Conservation (phyloP, 1,140 invertebrate genomes). For the Meloidogyne chitwoodi region DNA sequence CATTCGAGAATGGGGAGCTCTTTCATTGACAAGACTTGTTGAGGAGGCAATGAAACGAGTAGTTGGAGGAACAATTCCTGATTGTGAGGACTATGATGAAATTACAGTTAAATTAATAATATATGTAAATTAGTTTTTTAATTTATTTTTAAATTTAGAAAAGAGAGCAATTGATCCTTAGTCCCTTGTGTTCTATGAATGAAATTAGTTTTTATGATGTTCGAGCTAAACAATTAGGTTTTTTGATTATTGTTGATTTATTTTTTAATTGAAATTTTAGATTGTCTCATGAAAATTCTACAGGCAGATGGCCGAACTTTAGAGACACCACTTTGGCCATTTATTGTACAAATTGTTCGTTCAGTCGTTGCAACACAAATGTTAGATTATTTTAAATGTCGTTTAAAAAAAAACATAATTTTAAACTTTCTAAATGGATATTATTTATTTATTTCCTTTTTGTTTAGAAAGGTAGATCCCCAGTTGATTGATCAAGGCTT, state of each 20-base stretch:
- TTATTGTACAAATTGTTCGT: conserved; percentile 86
- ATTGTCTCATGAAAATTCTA: conserved; percentile 76
- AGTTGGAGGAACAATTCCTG: not conserved
- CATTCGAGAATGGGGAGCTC: conserved; percentile 94
- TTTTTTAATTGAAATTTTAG: conserved; percentile 58
- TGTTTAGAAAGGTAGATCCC: conserved; percentile 29
- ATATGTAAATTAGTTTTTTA: not conserved
- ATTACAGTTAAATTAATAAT: conserved; percentile 18
- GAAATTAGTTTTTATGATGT: conserved; percentile 84
- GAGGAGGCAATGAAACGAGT: conserved; percentile 68
- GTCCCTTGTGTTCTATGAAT: conserved; percentile 82
- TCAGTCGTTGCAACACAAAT: conserved; percentile 70
- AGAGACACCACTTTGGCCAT: conserved; percentile 81
- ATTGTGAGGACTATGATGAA: not conserved
- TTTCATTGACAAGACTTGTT: conserved; percentile 88
- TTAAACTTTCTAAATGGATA: not conserved
- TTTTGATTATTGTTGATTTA: not conserved
- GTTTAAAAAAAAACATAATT: not conserved
- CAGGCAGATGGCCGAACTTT: conserved; percentile 26
- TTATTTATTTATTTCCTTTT: not conserved
- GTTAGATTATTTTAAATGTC: not conserved
- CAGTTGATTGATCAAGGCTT: conserved; percentile 45
- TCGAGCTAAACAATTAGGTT: conserved; percentile 76
- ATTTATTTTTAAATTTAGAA: conserved; percentile 28
- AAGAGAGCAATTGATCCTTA: conserved; percentile 73